These are phyloP conservation scores for Drosophila phalerata DNA, from an alignment of 2,888 invertebrate genomes.

Conservation along the genomic window DNA sequence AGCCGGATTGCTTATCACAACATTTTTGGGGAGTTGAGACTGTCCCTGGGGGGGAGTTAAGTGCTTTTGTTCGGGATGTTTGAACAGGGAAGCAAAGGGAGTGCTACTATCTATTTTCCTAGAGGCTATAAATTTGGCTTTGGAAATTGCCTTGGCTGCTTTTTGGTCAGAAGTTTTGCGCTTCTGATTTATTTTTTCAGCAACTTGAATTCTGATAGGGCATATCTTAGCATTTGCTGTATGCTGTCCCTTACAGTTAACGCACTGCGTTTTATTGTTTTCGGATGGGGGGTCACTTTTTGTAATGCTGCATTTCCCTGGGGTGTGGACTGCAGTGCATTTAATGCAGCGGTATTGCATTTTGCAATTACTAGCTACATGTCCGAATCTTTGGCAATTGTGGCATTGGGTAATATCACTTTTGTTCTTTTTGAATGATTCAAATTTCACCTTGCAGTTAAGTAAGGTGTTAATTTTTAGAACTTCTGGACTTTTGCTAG, in stretches of 20 bases:
- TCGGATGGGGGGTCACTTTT: not conserved
- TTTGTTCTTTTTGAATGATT: no score
- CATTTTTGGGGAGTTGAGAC: not conserved
- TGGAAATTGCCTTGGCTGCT: not conserved
- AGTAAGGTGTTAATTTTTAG: no score
- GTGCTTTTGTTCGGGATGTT: not conserved
- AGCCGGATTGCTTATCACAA: not conserved
- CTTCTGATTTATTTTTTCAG: not conserved
- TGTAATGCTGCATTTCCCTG: conserved; percentile 9
- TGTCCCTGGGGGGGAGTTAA: no score
- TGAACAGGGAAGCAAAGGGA: not conserved
- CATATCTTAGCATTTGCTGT: conserved; percentile 21
- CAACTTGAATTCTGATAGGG: not conserved
- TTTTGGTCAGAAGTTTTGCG: not conserved
- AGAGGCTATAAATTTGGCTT: not conserved
- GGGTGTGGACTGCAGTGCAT: conserved; percentile 5
- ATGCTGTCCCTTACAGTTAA: conserved; percentile 12
- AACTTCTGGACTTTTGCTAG: no score
- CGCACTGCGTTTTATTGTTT: not conserved
- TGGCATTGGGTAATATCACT: no score
- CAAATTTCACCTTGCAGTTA: no score
- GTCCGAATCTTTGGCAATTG: no score
- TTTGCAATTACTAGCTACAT: no score
- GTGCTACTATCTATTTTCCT: not conserved
- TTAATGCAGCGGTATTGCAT: conserved; percentile 15